Percentiles rank a stretch among this genome's conserved stretches.
Conservation (phyloP, 1,140 invertebrate genomes). For the Camponotus pennsylvanicus region DNA sequence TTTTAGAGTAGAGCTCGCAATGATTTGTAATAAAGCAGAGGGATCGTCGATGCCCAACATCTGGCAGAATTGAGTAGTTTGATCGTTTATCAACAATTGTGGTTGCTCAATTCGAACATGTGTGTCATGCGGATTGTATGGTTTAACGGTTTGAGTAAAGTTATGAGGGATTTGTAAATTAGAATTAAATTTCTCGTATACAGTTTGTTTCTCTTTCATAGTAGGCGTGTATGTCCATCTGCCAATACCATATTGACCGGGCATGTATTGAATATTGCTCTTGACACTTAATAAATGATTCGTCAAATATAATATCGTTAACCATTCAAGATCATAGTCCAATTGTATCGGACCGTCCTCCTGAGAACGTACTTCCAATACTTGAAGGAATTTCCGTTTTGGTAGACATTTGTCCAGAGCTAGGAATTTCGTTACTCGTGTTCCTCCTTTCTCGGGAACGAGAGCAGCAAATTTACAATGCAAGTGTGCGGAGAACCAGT, state of each 20-base stretch:
- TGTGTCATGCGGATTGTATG: constrained; percentile 87
- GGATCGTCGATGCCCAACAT: constrained; percentile 93
- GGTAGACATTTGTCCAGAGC: constrained; percentile 98
- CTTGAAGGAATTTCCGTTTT: constrained; percentile 94
- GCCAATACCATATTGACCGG: constrained; percentile 90
- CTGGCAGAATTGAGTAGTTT: constrained; percentile 94
- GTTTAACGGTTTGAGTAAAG: constrained; percentile 91
- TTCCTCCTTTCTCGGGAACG: constrained; percentile 86
- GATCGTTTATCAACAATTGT: constrained; percentile 90
- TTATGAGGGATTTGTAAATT: constrained; percentile 91
- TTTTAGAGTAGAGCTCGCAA: constrained; percentile 47
- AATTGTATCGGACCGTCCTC: constrained; percentile 88
- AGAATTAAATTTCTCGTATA: constrained; percentile 89
- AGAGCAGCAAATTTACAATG: constrained; percentile 98
- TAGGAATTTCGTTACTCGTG: constrained; percentile 94
- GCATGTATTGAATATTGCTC: constrained; percentile 91
- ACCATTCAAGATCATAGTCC: constrained; percentile 97
- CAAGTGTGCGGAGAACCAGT: constrained; percentile 99
- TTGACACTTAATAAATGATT: constrained; percentile 95
- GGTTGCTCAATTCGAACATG: constrained; percentile 78
- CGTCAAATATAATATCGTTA: constrained; percentile 94
- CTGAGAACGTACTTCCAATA: constrained; percentile 88
- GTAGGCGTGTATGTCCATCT: constrained; percentile 93
- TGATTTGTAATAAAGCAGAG: constrained; percentile 83
- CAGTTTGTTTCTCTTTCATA: constrained; percentile 90